Evolutionary conservation across 1,140 invertebrate species (phyloP).

Genomic region (Drosophila dunni): DNA sequence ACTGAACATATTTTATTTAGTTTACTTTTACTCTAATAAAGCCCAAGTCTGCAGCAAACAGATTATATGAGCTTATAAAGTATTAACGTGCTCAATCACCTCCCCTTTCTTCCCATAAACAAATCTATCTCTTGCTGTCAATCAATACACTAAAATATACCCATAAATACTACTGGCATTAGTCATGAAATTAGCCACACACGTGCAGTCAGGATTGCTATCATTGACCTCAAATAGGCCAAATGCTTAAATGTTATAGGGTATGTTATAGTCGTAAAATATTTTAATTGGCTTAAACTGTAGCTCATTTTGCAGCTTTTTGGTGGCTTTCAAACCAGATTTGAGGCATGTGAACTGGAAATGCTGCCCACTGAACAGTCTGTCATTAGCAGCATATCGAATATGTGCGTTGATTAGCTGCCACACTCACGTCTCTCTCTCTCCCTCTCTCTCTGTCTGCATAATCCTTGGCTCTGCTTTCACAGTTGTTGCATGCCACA

Average conservation of each 20-base stretch:
- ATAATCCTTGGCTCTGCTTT: not conserved
- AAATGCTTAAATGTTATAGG: not conserved
- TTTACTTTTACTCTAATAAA: no score
- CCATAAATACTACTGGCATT: not conserved
- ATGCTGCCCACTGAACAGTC: not conserved
- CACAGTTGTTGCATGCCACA: slow-evolving; percentile 11
- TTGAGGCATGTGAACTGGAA: not conserved
- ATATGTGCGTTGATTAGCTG: slow-evolving; percentile 34
- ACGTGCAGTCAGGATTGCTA: not conserved
- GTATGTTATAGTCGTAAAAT: not conserved
- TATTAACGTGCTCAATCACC: not conserved
- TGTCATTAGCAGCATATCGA: slow-evolving; percentile 10
- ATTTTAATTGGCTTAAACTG: not conserved
- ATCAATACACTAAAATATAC: not conserved
- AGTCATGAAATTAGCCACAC: not conserved
- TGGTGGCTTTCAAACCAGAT: slow-evolving; percentile 2
- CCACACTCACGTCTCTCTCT: not conserved
- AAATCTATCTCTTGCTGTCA: not conserved
- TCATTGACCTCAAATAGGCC: not conserved
- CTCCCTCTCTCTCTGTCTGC: not conserved
- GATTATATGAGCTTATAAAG: not conserved
- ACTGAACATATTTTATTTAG: no score
- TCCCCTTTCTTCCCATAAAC: no score
- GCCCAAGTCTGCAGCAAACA: not conserved
- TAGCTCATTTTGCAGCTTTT: not conserved